These are phyloP conservation scores for Acrocephalus arundinaceus DNA, from an alignment of 2,113 vertebrate species.

Conservation along the genomic window DNA sequence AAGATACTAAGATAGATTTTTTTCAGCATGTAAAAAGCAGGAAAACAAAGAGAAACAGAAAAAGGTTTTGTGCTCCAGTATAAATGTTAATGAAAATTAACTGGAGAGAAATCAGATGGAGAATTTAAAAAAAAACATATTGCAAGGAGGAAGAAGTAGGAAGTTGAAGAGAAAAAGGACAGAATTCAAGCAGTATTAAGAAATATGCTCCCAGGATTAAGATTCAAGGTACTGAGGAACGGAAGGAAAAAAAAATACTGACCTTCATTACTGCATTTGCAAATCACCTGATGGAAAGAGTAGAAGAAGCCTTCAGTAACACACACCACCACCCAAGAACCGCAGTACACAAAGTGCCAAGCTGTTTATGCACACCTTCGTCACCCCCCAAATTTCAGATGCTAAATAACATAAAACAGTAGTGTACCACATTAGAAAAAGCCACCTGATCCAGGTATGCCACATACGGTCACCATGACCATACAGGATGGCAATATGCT, in stretches of 20 bases:
- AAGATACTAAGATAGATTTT: not conserved
- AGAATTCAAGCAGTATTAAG: not conserved
- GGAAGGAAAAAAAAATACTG: not conserved
- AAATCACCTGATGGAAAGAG: constrained; percentile 74
- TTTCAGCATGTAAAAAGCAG: not conserved
- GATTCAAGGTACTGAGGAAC: not conserved
- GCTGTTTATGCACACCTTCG: not conserved
- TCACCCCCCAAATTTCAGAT: not conserved
- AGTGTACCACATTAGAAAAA: not conserved
- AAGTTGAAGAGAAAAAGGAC: not conserved
- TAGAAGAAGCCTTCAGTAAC: not conserved
- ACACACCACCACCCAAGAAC: not conserved
- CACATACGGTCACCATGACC: not conserved
- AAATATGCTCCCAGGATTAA: accelerated
- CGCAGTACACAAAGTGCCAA: not conserved
- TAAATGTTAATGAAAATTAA: not conserved
- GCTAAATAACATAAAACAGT: not conserved
- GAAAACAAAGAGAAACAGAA: not conserved
- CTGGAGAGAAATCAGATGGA: not conserved
- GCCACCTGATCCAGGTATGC: not conserved
- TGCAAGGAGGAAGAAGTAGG: not conserved
- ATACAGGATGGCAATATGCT: not conserved
- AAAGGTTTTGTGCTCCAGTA: not conserved
- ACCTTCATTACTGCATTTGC: constrained; percentile 75
- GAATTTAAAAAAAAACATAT: not conserved